Base-by-base conservation (phyloP, 2,113 vertebrate genomes). In the Phrynocephalus versicolor region DNA sequence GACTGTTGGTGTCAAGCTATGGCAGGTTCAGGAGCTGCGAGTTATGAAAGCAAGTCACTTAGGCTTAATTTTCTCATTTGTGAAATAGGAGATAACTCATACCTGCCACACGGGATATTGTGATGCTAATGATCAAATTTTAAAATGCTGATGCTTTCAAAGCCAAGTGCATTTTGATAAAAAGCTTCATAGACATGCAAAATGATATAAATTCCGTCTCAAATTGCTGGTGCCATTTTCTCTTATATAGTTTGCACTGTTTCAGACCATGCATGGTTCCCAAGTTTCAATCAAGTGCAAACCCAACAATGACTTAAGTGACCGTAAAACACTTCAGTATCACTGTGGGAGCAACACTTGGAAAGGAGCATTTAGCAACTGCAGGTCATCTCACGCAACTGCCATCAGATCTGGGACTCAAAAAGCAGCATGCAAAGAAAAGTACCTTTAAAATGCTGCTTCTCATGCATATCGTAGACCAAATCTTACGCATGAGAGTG, bases 11-110 rank as follows among this genome's bases (percentile, higher is more conserved):
- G 84, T 85, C 84, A 72, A 83, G 72, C 21, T 13, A 19, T 79
- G 76, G 67, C 57, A 85, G 76, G 18, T 60, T 62, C 76, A 62
- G 39, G 55, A 55, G 55, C 67, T 64, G 37, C 35, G 21, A 62
- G 39, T 85, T 79, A 85, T 85, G 84, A 85, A 85, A 64, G 67
- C 37, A 72, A 72, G 76, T 72, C 76, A 79, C 39, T 85, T 85
- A 79, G 67, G 65, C 55, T 85, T 85, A 79, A 86, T 81, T 86
- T 81, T 81, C 45, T 70, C 39, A 81, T 65, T 81, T 75, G 70
- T 35, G 33, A 75, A 75, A 81, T 35, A 70, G 79, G 41, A 81
- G 71, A 86, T 81, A 86, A 81, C 62, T 86, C 62, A 64, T 81
- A 81, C 55, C 55, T 85, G 77, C 67, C 84, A 73, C 57, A 27